Conservation (phyloP, 2,797 vertebrate species). For the Crotalus adamanteus region DNA sequence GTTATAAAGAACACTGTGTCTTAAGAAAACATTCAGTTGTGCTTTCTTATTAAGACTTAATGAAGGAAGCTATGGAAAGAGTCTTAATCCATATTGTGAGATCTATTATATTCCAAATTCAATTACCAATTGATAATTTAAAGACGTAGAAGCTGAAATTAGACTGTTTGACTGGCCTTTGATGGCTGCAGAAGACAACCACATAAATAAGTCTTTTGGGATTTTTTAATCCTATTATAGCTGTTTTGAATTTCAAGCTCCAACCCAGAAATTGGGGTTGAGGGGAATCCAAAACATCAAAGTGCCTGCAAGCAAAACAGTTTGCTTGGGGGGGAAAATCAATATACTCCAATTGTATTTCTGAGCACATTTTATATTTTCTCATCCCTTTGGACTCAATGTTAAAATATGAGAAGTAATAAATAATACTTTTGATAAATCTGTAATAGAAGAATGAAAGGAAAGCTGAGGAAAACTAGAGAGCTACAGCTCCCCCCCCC, state of each 20-base stretch:
- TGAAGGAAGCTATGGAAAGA: constrained; percentile 64
- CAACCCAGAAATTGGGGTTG: constrained; percentile 19
- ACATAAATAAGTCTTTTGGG: constrained; percentile 62
- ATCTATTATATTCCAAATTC: constrained; percentile 62
- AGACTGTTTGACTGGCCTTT: constrained; percentile 58
- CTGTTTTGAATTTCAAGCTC: constrained; percentile 43
- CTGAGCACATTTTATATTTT: constrained; percentile 6
- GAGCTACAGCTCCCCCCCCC: no score
- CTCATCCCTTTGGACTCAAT: neutral
- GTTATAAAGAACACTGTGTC: constrained; percentile 63
- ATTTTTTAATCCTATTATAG: constrained; percentile 47
- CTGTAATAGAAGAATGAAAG: neutral
- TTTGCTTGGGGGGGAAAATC: neutral
- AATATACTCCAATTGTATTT: neutral
- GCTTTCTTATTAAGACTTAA: constrained; percentile 66
- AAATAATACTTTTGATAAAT: neutral
- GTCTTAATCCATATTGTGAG: constrained; percentile 64
- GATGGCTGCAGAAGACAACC: constrained; percentile 61
- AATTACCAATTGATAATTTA: constrained; percentile 52
- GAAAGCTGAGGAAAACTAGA: neutral
- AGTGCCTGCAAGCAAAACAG: neutral
- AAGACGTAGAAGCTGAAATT: constrained; percentile 62
- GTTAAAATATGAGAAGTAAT: neutral
- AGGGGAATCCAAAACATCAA: neutral
- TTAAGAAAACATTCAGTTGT: constrained; percentile 42